Conservation (phyloP, 2,888 invertebrate genomes). For the Plebejus melissa region DNA sequence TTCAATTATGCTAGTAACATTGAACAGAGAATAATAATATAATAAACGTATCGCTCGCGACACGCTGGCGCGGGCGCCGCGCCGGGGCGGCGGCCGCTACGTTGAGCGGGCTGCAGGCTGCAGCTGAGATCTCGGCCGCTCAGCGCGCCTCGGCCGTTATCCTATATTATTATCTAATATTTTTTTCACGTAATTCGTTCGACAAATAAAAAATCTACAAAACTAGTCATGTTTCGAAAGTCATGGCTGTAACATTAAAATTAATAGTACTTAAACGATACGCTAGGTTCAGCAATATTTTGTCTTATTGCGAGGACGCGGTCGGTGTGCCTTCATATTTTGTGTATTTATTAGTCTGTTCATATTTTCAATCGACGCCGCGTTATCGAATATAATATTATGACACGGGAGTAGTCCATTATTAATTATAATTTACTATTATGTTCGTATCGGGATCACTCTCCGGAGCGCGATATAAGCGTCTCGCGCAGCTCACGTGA, state of each 20-base stretch:
- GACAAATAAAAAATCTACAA: constrained; percentile 28
- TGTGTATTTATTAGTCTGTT: neutral
- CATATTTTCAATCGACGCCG: neutral
- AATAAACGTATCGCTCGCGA: constrained; percentile 6
- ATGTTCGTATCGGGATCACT: neutral
- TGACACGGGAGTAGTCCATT: neutral
- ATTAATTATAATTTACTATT: neutral
- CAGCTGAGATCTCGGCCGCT: too few relatives aligned
- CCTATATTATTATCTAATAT: neutral
- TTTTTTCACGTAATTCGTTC: constrained; percentile 23
- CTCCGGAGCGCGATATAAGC: neutral
- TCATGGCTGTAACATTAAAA: constrained; percentile 38
- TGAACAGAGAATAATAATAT: constrained; percentile 25
- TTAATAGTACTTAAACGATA: neutral
- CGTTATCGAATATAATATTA: neutral
- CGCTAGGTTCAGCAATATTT: neutral
- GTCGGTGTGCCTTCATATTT: neutral
- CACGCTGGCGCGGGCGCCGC: neutral
- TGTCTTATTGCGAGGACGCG: neutral
- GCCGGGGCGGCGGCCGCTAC: neutral
- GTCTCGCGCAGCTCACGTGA: neutral
- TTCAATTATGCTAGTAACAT: constrained; percentile 26
- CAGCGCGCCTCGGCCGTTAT: too few relatives aligned
- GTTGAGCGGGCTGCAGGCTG: neutral
- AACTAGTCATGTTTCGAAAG: constrained; percentile 37